A percentile compares a stretch with the other conserved stretches of the same genome.
Evolutionary conservation across 1,140 invertebrate species (phyloP).

Genomic region (Drosophila rhopaloa): DNA sequence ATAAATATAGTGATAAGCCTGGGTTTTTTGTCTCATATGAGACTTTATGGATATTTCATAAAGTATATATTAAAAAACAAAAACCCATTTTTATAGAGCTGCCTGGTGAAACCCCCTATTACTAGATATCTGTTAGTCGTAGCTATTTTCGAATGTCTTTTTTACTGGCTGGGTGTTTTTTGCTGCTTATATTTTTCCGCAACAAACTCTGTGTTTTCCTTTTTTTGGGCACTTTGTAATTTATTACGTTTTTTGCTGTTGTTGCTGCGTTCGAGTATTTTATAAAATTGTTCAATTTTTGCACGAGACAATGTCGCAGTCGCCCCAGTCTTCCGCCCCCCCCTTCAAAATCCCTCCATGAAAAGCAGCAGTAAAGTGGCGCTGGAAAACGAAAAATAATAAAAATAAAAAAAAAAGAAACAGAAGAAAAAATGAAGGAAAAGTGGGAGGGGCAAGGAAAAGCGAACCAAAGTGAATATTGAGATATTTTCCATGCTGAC

Average conservation of each 20-base stretch:
- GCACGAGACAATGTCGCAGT: constrained; percentile 51
- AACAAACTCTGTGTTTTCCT: constrained; percentile 41
- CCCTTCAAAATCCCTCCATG: not conserved
- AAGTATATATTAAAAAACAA: not conserved
- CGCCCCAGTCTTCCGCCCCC: constrained; percentile 28
- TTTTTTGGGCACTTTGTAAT: constrained; percentile 63
- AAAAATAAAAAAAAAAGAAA: constrained; percentile 7
- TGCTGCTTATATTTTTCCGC: constrained; percentile 21
- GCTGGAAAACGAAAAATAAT: constrained; percentile 25
- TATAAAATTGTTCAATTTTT: constrained; percentile 67
- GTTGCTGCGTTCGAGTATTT: constrained; percentile 40
- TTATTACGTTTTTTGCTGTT: constrained; percentile 64
- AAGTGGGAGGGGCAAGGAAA: not conserved
- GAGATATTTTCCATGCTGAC: constrained; percentile 63
- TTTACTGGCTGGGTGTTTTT: constrained; percentile 17
- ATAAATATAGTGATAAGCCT: no score
- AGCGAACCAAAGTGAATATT: constrained; percentile 63
- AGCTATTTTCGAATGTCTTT: constrained; percentile 11
- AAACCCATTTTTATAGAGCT: not conserved
- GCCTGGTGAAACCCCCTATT: not conserved
- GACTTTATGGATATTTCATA: not conserved
- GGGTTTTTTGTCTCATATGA: no score
- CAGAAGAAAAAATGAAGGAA: constrained; percentile 7
- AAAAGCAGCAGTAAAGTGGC: constrained; percentile 29
- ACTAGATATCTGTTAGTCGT: constrained; percentile 10